A percentile compares a stretch with the other conserved stretches of the same genome.
These are phyloP conservation scores for Mola mola DNA, from an alignment of 2,113 vertebrate species.

Conservation along the genomic window DNA sequence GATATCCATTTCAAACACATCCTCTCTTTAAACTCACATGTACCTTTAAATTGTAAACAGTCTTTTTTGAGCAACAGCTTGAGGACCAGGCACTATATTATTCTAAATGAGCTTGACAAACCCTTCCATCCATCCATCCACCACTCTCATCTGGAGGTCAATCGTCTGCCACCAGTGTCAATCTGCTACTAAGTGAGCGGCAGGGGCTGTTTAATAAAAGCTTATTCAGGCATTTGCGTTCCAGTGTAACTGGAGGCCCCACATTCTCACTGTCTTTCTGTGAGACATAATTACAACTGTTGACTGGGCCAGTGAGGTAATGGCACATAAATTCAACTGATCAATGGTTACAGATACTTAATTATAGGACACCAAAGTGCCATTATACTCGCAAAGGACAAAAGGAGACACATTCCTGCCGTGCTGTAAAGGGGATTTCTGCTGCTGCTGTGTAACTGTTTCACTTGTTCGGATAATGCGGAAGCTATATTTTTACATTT, in stretches of 20 bases:
- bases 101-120: slow-evolving; percentile 28
- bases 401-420: slow-evolving; percentile 64
- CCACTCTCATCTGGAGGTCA: slow-evolving; percentile 42
- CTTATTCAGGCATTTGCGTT: slow-evolving; percentile 76
- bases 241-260: slow-evolving; percentile 30
- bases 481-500: slow-evolving; percentile 9
- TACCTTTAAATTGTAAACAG: slow-evolving; percentile 23
- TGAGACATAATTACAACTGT: slow-evolving; percentile 76
- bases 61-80: slow-evolving; percentile 28
- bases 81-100: slow-evolving; percentile 22
- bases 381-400: slow-evolving; percentile 71
- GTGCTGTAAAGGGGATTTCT: slow-evolving; percentile 55
- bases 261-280: slow-evolving; percentile 23
- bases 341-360: slow-evolving; percentile 78
- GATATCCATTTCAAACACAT: slow-evolving; percentile 12
- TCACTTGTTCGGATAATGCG: slow-evolving; percentile 23
- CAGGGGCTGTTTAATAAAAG: slow-evolving; percentile 66
- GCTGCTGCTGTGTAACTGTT: slow-evolving; percentile 27
- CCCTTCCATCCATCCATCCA: slow-evolving; percentile 31
- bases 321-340: slow-evolving; percentile 82
- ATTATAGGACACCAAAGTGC: slow-evolving; percentile 77
- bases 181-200: slow-evolving; percentile 62
- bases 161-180: slow-evolving; percentile 47
- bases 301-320: slow-evolving; percentile 85
- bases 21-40: slow-evolving; percentile 18